Evolutionary conservation across 2,113 vertebrate species (phyloP).

Genomic region (Thunnus maccoyii): DNA sequence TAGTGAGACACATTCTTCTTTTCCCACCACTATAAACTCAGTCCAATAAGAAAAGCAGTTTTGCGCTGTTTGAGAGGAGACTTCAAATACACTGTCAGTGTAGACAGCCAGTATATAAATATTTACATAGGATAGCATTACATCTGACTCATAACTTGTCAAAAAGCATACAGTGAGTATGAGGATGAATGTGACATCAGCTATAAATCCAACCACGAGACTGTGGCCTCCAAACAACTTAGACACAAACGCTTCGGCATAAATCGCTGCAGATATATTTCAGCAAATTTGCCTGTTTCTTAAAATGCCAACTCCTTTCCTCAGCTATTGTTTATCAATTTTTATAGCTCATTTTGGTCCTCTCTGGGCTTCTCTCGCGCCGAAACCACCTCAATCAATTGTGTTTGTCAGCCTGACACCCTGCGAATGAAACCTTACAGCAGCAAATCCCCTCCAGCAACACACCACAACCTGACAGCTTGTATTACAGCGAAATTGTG

Average conservation of each 20-base stretch:
- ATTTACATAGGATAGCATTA: slow-evolving; percentile 18
- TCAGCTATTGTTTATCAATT: slow-evolving; percentile 52
- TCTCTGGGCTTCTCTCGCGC: slow-evolving; percentile 31
- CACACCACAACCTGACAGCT: slow-evolving; percentile 47
- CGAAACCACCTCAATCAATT: slow-evolving; percentile 64
- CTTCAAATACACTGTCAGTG: slow-evolving; percentile 15
- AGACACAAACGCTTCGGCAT: slow-evolving; percentile 37
- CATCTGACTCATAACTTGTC: slow-evolving; percentile 45
- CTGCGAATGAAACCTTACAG: slow-evolving; percentile 52
- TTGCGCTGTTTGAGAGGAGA: slow-evolving; percentile 16
- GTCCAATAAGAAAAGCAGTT: slow-evolving; percentile 8
- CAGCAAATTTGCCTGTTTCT: slow-evolving; percentile 42
- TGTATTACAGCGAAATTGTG: slow-evolving; percentile 30
- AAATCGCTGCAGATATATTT: slow-evolving; percentile 40
- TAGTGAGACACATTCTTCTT: slow-evolving; percentile 10
- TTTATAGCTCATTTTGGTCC: slow-evolving; percentile 52
- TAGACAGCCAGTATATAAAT: slow-evolving; percentile 32
- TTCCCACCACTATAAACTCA: slow-evolving; percentile 5
- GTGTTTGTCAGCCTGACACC: slow-evolving; percentile 44
- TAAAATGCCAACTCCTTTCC: slow-evolving; percentile 40
- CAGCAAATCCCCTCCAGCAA: slow-evolving; percentile 47
- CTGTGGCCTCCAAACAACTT: slow-evolving; percentile 5
- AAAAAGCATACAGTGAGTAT: not conserved
- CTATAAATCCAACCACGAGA: slow-evolving; percentile 35
- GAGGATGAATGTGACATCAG: slow-evolving; percentile 41